These are phyloP conservation scores for Drosophila algonquin DNA, from an alignment of 2,888 invertebrate genomes.

Conservation along the genomic window DNA sequence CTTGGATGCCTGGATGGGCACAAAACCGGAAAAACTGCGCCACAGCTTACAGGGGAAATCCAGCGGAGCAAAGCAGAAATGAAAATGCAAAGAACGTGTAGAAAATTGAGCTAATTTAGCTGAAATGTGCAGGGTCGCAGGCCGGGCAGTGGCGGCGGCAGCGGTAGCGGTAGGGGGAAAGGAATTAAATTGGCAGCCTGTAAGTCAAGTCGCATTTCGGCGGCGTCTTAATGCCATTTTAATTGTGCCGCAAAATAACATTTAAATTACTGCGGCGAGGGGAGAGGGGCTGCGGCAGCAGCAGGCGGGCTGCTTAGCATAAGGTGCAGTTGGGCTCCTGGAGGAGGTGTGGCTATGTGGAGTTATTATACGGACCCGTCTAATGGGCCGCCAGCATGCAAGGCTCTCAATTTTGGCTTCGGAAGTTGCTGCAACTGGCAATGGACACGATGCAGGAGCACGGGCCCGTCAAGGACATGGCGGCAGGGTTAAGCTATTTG, in stretches of 20 bases:
- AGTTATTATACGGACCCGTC: conserved; percentile 54
- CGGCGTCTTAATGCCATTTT: conserved; percentile 66
- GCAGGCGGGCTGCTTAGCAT: conserved; percentile 23
- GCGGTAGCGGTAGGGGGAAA: not conserved
- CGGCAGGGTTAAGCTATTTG: conserved; percentile 13
- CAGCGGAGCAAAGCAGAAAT: conserved; percentile 14
- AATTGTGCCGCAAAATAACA: conserved; percentile 71
- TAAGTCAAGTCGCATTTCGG: conserved; percentile 43
- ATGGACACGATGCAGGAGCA: conserved; percentile 1
- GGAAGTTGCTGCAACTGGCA: conserved; percentile 27
- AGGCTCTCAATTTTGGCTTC: conserved; percentile 44
- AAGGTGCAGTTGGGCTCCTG: conserved; percentile 17
- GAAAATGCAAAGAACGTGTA: conserved; percentile 34
- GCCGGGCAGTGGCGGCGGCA: not conserved
- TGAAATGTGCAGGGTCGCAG: conserved; percentile 10
- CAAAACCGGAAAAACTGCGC: conserved; percentile 2
- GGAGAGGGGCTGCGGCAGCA: conserved; percentile 34
- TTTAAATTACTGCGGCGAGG: conserved; percentile 69
- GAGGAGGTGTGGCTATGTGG: conserved; percentile 30
- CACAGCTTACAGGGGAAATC: too few species aligned
- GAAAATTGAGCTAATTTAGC: conserved; percentile 52
- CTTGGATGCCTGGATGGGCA: not conserved
- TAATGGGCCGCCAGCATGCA: conserved; percentile 75
- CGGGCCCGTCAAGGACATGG: conserved; percentile 37
- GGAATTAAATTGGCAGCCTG: conserved; percentile 54